Base-by-base conservation (phyloP, 2,888 invertebrate species). In the Heliconius hortense region DNA sequence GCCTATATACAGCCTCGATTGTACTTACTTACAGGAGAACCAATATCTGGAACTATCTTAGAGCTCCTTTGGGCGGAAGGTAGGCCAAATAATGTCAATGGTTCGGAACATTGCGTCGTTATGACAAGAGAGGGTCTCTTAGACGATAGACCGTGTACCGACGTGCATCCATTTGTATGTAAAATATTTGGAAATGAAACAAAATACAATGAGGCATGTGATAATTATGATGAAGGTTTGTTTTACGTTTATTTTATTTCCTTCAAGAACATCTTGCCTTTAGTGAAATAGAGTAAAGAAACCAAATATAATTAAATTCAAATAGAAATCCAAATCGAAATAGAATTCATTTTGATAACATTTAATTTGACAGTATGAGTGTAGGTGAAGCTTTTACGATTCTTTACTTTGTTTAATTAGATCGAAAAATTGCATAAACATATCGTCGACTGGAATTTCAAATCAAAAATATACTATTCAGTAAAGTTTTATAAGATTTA, bases 121-220 rank as follows among this genome's bases (percentile, higher is more conserved):
- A 89, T 89, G 87, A 87, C 86, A 4, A 84, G 88, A 79, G 86
- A 88, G 77, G 89, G 88, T 1, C 78, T 87, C 13, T 82, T 89
- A 35, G 88, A 88, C 63, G 88, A 88, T 79, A 82, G 83, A 13
- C 79, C 84, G 0, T 89, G 89, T 73, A 70, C 80, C 15, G 82
- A 84, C 10, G 84, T 86, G 31, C 83, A 85, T 79, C 89, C 88
- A 1, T 88, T 88, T 77, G 82, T 88, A 18, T 89, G 89, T 76
- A 88, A 88, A 82, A 86, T 88, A 79, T 77, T 80, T 7, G 84
- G 82, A 26, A 83, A 85, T n/a, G 79, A 85, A 5, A 86, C 82
- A 5, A 79, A 79, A 26, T 84, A 81, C 72, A 86, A 88, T 77
- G 81, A 84, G n/a, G 74, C 83, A 39, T 89, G 88, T 73, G 82